Evolutionary conservation across 2,888 invertebrate species (phyloP).

Genomic region (Atethmia centrago): DNA sequence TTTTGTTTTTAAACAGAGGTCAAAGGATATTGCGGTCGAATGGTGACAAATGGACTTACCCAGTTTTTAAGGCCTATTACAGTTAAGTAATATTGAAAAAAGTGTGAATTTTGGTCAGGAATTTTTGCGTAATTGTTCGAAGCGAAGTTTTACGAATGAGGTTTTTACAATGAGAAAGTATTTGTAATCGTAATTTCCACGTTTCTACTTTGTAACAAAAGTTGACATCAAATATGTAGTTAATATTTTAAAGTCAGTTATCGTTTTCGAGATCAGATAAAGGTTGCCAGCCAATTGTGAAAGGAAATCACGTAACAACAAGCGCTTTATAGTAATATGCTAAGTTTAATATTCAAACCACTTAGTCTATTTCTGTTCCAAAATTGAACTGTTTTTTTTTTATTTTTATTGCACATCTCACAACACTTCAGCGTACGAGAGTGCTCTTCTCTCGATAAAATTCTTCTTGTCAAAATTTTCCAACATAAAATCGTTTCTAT

Average conservation of each 20-base stretch:
- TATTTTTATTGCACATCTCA: too few relatives aligned
- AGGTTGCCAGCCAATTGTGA: background rate
- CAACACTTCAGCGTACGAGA: too few relatives aligned
- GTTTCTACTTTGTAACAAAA: background rate
- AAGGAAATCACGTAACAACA: background rate
- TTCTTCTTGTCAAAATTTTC: too few relatives aligned
- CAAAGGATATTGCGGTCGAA: background rate
- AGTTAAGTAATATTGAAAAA: slow-evolving; percentile 1
- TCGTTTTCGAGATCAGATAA: background rate
- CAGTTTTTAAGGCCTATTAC: background rate
- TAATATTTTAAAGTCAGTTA: background rate
- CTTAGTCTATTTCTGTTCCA: background rate
- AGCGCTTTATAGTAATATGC: background rate
- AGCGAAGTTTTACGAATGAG: background rate
- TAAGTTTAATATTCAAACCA: background rate
- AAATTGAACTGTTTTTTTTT: too few relatives aligned
- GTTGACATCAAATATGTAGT: background rate
- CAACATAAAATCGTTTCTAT: too few relatives aligned
- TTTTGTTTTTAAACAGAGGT: background rate
- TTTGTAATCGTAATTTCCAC: background rate
- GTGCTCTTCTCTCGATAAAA: too few relatives aligned
- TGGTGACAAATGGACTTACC: slow-evolving; percentile 15
- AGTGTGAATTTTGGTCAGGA: slow-evolving; percentile 2
- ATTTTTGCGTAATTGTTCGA: background rate
- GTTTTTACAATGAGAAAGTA: background rate